phyloP scores from a whole-genome alignment of 2,797 vertebrate species.

The Rhynchotus rufescens region DNA sequence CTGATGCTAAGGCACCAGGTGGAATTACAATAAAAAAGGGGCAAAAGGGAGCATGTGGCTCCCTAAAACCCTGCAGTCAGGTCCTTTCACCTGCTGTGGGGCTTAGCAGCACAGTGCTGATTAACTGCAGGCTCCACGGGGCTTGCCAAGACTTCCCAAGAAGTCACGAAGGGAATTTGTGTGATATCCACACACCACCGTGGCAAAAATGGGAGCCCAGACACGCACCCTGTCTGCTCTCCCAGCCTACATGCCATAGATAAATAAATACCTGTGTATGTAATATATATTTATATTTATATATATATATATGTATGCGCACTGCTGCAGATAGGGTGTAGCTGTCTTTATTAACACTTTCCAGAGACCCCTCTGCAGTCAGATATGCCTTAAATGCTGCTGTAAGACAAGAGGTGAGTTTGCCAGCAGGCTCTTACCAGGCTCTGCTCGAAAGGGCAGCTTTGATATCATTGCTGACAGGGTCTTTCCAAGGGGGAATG shows the following conservation, averaged over 20 bases:
- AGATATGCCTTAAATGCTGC: background rate
- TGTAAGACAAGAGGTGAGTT: background rate
- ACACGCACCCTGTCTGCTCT: background rate
- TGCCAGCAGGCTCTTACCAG: background rate
- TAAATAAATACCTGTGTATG: background rate
- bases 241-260: background rate
- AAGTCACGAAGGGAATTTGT: slow-evolving; percentile 6
- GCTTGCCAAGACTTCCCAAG: slow-evolving; percentile 33
- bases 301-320: background rate
- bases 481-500: background rate
- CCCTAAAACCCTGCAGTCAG: background rate
- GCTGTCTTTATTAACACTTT: background rate
- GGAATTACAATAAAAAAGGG: background rate
- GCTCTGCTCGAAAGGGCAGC: slow-evolving; percentile 1
- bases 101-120: background rate
- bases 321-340: background rate
- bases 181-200: slow-evolving; percentile 29
- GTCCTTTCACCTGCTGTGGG: background rate
- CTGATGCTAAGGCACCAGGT: background rate
- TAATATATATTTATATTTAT: background rate
- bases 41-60: background rate
- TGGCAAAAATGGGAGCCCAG: slow-evolving; percentile 7
- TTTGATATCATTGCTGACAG: background rate
- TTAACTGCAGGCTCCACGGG: background rate
- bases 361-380: background rate